Evolutionary conservation across 2,797 vertebrate species (phyloP).

Genomic region (Diceros bicornis): DNA sequence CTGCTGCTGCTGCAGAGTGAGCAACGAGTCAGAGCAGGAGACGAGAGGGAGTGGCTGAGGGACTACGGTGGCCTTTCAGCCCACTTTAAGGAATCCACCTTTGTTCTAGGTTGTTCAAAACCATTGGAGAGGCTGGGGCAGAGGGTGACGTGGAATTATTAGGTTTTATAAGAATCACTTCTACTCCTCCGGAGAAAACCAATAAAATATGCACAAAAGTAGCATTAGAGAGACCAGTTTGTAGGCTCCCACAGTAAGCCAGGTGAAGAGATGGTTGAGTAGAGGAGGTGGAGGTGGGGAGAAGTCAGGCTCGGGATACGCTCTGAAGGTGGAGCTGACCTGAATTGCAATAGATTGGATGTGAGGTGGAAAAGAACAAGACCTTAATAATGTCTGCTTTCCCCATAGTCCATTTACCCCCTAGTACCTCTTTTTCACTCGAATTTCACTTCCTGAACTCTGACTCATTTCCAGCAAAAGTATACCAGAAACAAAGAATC

Average conservation of each 20-base stretch:
- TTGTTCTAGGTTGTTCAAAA: neutral
- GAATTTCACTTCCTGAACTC: neutral
- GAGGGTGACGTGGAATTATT: neutral
- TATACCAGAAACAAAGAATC: neutral
- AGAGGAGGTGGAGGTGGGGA: neutral
- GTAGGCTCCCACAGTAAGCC: neutral
- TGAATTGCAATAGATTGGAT: neutral
- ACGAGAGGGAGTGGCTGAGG: neutral
- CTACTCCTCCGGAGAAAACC: neutral
- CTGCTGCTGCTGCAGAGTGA: neutral
- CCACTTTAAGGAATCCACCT: neutral
- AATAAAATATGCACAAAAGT: neutral
- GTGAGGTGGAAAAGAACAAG: neutral
- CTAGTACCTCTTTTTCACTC: constrained; percentile 50
- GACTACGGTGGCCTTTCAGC: neutral
- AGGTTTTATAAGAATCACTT: constrained; percentile 23
- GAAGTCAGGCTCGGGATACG: neutral
- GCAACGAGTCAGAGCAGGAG: neutral
- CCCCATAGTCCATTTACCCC: neutral
- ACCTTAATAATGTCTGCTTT: constrained; percentile 33
- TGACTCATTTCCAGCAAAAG: constrained; percentile 58
- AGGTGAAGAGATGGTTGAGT: neutral
- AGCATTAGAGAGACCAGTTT: neutral
- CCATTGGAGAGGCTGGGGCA: neutral
- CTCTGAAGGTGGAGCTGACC: constrained; percentile 23